A percentile compares a stretch with the other conserved stretches of the same genome.
Conservation (phyloP, 1,140 invertebrate species). For the Aphis craccivora region DNA sequence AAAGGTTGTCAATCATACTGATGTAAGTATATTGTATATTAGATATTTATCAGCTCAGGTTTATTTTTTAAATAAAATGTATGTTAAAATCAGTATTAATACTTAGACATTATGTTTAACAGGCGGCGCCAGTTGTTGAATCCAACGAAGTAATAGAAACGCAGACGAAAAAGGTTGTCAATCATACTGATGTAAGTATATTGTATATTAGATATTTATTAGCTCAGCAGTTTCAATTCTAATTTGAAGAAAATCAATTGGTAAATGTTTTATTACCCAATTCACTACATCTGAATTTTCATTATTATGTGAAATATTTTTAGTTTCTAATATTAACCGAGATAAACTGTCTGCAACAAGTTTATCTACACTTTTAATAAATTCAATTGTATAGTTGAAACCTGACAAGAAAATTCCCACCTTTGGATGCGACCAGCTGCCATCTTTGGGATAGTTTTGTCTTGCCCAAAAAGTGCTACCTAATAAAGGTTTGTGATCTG, state of each 20-base stretch:
- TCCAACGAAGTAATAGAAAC: too few species aligned
- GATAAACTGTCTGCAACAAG: conserved; percentile 62
- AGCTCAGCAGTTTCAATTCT: neutral
- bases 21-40: too few species aligned
- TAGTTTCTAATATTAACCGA: conserved; percentile 57
- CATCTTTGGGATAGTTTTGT: conserved; percentile 62
- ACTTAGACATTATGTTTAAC: too few species aligned
- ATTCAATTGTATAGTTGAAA: conserved; percentile 63
- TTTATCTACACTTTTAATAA: conserved; percentile 61
- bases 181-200: too few species aligned
- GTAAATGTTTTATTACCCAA: neutral
- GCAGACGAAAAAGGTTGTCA: too few species aligned
- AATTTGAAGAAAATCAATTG: conserved; percentile 14
- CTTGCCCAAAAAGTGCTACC: conserved; percentile 64
- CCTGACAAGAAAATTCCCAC: conserved; percentile 62
- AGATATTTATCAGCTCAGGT: too few species aligned
- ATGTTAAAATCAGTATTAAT: too few species aligned
- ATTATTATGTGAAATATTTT: neutral
- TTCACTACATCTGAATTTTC: neutral
- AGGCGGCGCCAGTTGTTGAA: too few species aligned
- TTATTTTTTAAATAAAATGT: too few species aligned
- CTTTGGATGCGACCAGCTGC: conserved; percentile 63
- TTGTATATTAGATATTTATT: too few species aligned
- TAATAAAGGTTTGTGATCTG: conserved; percentile 67
- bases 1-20: too few species aligned